A percentile compares a stretch with the other conserved stretches of the same genome.
Evolutionary conservation across 2,888 invertebrate species (phyloP).

Genomic region (Macrostomum cliftonense): DNA sequence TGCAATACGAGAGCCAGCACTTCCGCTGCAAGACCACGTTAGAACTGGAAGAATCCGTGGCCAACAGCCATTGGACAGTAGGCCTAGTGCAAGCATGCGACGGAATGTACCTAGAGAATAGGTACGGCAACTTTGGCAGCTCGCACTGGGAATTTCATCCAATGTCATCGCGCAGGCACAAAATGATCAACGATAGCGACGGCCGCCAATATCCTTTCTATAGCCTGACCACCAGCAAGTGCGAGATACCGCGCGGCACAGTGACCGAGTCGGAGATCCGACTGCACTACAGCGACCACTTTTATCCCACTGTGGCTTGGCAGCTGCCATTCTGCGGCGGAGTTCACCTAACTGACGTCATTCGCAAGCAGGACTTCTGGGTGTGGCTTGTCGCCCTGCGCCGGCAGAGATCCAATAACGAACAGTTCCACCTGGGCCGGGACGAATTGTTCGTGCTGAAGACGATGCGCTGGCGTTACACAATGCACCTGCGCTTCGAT

Average conservation of each 20-base stretch:
- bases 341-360: slow-evolving; percentile 6
- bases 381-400: slow-evolving; percentile 9
- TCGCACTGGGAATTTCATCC: slow-evolving; percentile 9
- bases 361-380: slow-evolving; percentile 8
- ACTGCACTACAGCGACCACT: slow-evolving; percentile 10
- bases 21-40: slow-evolving; percentile 7
- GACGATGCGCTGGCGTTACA: slow-evolving; percentile 11
- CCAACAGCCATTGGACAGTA: slow-evolving; percentile 7
- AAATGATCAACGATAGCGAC: slow-evolving; percentile 10
- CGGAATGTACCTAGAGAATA: slow-evolving; percentile 8
- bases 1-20: slow-evolving; percentile 11
- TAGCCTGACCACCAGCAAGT: slow-evolving; percentile 9
- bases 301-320: slow-evolving; percentile 11
- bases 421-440: neutral
- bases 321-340: slow-evolving; percentile 7
- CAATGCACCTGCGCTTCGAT: slow-evolving; percentile 8
- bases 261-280: slow-evolving; percentile 2
- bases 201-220: slow-evolving; percentile 10
- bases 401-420: neutral
- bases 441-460: slow-evolving; percentile 5
- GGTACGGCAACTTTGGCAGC: slow-evolving; percentile 6
- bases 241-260: slow-evolving; percentile 4
- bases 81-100: slow-evolving; percentile 8
- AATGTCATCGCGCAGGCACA: slow-evolving; percentile 4
- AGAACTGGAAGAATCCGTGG: slow-evolving; percentile 4